Percentiles rank a stretch among this genome's conserved stretches.
Conservation (phyloP, 2,797 vertebrate genomes). For the Propithecus perrieri region DNA sequence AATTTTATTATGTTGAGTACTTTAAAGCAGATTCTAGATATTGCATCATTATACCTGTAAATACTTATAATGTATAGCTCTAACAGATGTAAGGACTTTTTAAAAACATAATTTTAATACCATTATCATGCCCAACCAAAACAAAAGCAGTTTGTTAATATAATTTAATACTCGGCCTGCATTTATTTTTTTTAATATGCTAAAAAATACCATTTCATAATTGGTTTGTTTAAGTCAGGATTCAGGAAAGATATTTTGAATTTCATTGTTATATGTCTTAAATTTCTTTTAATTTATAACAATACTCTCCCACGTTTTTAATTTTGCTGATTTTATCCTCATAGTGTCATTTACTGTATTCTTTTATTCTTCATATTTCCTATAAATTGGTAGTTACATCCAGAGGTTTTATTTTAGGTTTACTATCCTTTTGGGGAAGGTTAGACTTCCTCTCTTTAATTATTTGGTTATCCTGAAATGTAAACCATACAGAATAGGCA, state of each 20-base stretch:
- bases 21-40: constrained; percentile 21
- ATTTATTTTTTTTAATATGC: constrained; percentile 15
- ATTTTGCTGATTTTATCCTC: neutral
- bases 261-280: constrained; percentile 5
- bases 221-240: neutral
- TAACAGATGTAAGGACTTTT: neutral
- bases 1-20: neutral
- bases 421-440: neutral
- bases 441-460: neutral
- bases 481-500: neutral
- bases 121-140: constrained; percentile 4
- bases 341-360: neutral
- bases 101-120: neutral
- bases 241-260: neutral
- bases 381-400: constrained; percentile 14
- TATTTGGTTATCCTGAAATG: constrained; percentile 4
- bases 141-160: neutral
- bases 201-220: constrained; percentile 16
- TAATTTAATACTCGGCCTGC: neutral
- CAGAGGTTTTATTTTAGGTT: constrained; percentile 26
- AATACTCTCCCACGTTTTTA: neutral
- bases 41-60: neutral
- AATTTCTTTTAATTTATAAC: neutral
- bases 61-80: neutral
- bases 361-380: neutral